phyloP scores from a whole-genome alignment of 2,113 vertebrate genomes.

The Psammodynastes pulverulentus region DNA sequence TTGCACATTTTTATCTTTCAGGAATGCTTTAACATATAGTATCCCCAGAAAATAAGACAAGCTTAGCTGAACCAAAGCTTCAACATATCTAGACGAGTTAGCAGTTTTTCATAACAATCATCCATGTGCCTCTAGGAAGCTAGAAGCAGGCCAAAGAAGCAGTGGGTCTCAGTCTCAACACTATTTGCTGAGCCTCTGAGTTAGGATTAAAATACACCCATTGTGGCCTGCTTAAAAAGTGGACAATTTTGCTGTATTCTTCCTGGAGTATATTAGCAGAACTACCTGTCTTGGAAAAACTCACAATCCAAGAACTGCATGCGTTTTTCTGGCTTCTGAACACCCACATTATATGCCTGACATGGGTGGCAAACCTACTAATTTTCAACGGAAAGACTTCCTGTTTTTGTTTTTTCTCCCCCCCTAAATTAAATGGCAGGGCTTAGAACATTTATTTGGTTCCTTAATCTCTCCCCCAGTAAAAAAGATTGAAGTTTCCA shows the following conservation, averaged over 20 bases:
- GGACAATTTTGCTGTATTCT: neutral
- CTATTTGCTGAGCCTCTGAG: neutral
- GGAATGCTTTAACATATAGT: neutral
- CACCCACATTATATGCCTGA: neutral
- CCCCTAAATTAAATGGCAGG: neutral
- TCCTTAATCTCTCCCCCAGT: neutral
- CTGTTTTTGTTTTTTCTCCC: neutral
- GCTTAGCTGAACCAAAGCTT: neutral
- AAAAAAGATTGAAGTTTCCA: neutral
- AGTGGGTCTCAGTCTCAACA: neutral
- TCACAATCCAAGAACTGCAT: neutral
- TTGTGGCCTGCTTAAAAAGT: neutral
- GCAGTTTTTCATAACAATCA: neutral
- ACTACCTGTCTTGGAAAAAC: neutral
- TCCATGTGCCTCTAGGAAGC: neutral
- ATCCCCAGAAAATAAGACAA: neutral
- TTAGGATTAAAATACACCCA: neutral
- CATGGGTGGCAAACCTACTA: neutral
- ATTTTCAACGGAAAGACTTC: neutral
- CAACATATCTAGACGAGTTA: neutral
- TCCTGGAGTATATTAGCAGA: neutral
- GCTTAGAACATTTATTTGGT: neutral
- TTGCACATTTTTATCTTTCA: neutral
- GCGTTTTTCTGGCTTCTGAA: neutral
- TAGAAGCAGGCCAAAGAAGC: neutral